Percentiles rank a stretch among this genome's conserved stretches.
phyloP scores from a whole-genome alignment of 2,888 invertebrate genomes.

The Bedellia somnulentella region DNA sequence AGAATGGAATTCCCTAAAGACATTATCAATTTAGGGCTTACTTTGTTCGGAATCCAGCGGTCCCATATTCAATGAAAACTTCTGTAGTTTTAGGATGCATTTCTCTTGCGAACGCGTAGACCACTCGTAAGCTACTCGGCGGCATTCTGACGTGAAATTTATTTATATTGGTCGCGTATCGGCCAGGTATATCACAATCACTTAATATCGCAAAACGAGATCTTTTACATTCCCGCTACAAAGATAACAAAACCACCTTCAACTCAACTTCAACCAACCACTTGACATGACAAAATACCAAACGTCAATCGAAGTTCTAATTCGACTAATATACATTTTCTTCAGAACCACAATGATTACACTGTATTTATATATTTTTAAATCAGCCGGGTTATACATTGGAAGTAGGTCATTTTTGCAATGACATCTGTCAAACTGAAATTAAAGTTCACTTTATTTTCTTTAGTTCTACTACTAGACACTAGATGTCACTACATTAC shows the following conservation, averaged over 20 bases:
- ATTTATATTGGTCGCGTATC: conserved; percentile 43
- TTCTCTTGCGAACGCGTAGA: conserved; percentile 77
- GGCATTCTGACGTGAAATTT: conserved; percentile 49
- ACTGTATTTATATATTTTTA: too few species aligned
- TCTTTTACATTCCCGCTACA: conserved; percentile 45
- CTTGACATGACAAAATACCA: not conserved
- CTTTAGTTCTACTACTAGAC: conserved; percentile 12
- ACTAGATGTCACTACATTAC: conserved; percentile 17
- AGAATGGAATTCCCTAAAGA: conserved; percentile 14
- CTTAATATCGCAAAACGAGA: conserved; percentile 47
- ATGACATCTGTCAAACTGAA: too few species aligned
- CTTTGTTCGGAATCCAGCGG: conserved; percentile 84
- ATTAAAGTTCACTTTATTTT: too few species aligned
- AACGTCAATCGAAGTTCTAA: conserved; percentile 3
- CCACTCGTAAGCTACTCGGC: conserved; percentile 64
- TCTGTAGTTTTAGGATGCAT: conserved; percentile 73
- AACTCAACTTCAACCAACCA: conserved; percentile 2
- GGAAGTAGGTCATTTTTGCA: too few species aligned
- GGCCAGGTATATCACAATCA: conserved; percentile 53
- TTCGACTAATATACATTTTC: too few species aligned
- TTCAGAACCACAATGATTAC: too few species aligned
- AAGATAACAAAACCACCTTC: conserved; percentile 17
- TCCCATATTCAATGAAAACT: conserved; percentile 76
- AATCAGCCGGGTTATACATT: too few species aligned
- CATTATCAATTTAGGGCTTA: too few species aligned